Conservation (phyloP, 2,797 vertebrate species). For the Loris lydekkerianus region DNA sequence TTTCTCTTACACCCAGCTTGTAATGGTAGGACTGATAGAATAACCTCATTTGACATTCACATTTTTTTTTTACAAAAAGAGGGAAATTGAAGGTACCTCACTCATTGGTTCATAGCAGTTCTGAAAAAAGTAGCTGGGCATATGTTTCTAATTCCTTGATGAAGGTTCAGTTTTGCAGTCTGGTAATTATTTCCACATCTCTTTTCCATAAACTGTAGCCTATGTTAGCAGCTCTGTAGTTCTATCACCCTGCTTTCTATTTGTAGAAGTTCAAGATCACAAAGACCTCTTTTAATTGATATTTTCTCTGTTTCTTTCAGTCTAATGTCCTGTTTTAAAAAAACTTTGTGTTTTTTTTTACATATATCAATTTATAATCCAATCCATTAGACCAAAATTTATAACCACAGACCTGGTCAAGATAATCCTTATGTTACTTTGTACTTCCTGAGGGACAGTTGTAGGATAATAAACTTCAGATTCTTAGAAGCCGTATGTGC, state of each 20-base stretch:
- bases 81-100: not conserved
- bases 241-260: not conserved
- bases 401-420: not conserved
- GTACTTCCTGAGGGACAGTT: not conserved
- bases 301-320: not conserved
- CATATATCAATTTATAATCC: not conserved
- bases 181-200: not conserved
- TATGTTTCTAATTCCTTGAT: not conserved
- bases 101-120: not conserved
- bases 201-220: not conserved
- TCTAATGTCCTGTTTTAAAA: conserved; percentile 1
- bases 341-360: not conserved
- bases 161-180: not conserved
- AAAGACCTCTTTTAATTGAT: not conserved
- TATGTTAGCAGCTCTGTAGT: not conserved
- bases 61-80: not conserved
- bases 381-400: not conserved
- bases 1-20: not conserved
- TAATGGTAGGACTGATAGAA: not conserved
- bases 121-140: not conserved
- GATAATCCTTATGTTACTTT: not conserved
- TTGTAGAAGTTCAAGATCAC: not conserved
- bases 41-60: not conserved
- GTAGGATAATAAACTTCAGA: not conserved
- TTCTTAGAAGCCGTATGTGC: not conserved